Percentiles rank a stretch among this genome's conserved stretches.
phyloP scores from a whole-genome alignment of 1,140 invertebrate species.

The Himalopsyche phryganea region DNA sequence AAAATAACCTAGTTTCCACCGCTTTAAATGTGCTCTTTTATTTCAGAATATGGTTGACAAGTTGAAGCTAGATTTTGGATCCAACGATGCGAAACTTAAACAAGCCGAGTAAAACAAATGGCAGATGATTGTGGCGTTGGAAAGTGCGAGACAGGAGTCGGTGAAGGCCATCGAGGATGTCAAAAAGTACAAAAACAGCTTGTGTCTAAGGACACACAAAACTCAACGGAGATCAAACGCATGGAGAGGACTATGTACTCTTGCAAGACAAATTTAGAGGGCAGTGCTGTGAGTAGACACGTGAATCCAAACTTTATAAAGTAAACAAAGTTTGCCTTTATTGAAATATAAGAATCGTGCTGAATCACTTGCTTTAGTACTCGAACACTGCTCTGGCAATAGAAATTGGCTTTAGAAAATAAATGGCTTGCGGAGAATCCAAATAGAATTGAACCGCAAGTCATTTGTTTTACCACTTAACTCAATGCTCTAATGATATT shows the following conservation, averaged over 20 bases:
- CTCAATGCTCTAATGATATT: too few relatives aligned
- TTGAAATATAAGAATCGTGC: too few relatives aligned
- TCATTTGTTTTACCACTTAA: too few relatives aligned
- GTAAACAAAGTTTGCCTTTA: too few relatives aligned
- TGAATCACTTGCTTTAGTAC: too few relatives aligned
- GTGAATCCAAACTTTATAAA: too few relatives aligned
- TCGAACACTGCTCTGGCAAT: too few relatives aligned
- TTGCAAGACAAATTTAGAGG: constrained; percentile 19
- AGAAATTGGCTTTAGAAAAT: too few relatives aligned
- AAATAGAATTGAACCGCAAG: too few relatives aligned
- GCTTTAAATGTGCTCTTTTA: neutral
- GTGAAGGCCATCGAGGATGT: constrained; percentile 2
- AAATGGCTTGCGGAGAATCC: too few relatives aligned
- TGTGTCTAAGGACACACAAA: constrained; percentile 18
- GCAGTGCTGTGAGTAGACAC: constrained; percentile 16
- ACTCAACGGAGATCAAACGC: constrained; percentile 5
- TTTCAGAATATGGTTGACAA: constrained; percentile 21
- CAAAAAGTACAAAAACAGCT: constrained; percentile 4
- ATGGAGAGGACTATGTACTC: constrained; percentile 3
- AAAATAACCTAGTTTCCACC: too few relatives aligned
- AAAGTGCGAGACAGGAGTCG: constrained; percentile 11
- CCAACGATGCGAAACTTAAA: constrained; percentile 3
- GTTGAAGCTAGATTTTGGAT: constrained; percentile 19
- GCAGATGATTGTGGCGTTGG: constrained; percentile 8
- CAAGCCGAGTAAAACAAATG: constrained; percentile 14